Base-by-base conservation (phyloP, 1,140 invertebrate genomes). In the Caenorhabditis brenneri region DNA sequence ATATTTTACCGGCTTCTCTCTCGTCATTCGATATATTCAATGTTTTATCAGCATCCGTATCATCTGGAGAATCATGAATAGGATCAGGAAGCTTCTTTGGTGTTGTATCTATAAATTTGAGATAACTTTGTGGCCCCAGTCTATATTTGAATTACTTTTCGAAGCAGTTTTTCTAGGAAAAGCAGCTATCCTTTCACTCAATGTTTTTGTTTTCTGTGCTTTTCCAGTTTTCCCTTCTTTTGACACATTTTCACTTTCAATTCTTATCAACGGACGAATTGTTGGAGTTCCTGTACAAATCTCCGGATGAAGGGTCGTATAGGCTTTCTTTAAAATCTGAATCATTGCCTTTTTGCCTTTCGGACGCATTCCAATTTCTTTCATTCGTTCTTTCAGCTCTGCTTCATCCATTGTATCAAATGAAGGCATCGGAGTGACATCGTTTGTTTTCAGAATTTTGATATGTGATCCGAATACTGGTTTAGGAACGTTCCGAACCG, bases 281-380 rank as follows among this genome's bases (percentile, higher is more conserved):
- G 65, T 74, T 19, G 65, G 65, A 5, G 65, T 74, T 46, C 65
- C 65, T 24, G 36, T 6, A n/a, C 65, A 74, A 7, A 74, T n/a
- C 46, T 74, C 65, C 15, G 65, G 65, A 42, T 74, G 65, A 15
- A 74, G 42, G 0, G 65, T 74, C 12, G 10, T 74, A 24, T 74
- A 74, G 42, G 65, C 65, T 46, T 46, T 74, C 10, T 74, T 74
- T 22, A 74, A 19, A 46, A 74, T 74, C 36, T 42, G 36, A 24
- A 74, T 74, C 65, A 74, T 74, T 46, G 65, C 22, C 22, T 74
- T 74, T 24, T 46, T 74, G 7, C 65, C 65, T 42, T 74, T 74
- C 6, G 36, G 65, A 9, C 65, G 65, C 65, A 46, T 42, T 46
- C 65, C 65, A 12, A 74, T 74, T 24, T 46, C 65, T 42, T 74